Evolutionary conservation across 2,888 invertebrate species (phyloP).

Genomic region (Mongoloraphidia duomilia): DNA sequence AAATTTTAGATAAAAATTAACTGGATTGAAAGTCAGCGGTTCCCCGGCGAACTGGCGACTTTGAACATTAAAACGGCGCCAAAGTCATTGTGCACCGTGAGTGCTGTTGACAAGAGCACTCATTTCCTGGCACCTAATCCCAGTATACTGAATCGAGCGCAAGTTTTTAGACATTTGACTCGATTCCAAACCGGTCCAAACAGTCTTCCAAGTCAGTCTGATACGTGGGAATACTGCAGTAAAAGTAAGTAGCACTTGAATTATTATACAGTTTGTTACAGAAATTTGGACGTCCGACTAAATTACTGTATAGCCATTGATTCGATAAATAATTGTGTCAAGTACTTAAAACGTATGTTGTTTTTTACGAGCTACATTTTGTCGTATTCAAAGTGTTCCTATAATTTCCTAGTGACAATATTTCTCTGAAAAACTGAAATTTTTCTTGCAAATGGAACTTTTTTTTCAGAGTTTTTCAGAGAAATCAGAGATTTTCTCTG

Average conservation of each 20-base stretch:
- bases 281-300: no score
- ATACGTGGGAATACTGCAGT: conserved; percentile 25
- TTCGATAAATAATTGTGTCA: no score
- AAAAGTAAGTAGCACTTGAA: conserved; percentile 10
- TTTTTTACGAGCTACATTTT: no score
- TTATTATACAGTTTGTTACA: background rate
- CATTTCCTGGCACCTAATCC: conserved; percentile 26
- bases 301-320: no score
- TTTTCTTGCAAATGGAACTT: no score
- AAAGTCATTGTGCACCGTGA: conserved; percentile 40
- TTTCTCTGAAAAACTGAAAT: no score
- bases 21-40: conserved; percentile 32
- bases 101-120: conserved; percentile 41
- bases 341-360: no score
- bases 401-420: no score
- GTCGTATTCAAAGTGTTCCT: no score
- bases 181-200: conserved; percentile 23
- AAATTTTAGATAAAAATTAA: conserved; percentile 24
- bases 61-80: conserved; percentile 35
- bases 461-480: no score
- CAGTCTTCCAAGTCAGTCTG: conserved; percentile 19
- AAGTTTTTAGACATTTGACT: conserved; percentile 22
- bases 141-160: conserved; percentile 17
- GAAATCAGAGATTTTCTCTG: no score
- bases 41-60: conserved; percentile 34